Conservation (phyloP, 2,113 vertebrate genomes). For the Dinomys branickii region DNA sequence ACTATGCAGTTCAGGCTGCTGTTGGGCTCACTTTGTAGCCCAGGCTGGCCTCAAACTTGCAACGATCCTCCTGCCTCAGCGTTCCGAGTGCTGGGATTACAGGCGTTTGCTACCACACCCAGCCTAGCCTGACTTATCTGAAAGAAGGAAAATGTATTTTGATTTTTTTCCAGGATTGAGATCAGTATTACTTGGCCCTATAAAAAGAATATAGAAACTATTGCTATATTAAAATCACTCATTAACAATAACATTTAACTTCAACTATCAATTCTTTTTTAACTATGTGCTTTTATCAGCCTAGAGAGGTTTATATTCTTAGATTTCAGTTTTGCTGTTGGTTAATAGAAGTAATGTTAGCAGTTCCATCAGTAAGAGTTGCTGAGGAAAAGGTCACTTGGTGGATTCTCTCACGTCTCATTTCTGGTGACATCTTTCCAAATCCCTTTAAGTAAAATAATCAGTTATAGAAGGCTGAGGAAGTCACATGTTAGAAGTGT, state of each 20-base stretch:
- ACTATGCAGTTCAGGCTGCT: too few species aligned
- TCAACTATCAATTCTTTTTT: constrained; percentile 31
- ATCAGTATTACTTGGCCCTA: constrained; percentile 36
- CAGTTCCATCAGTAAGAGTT: background rate
- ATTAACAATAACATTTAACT: constrained; percentile 54
- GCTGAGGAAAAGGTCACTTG: background rate
- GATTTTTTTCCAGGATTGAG: constrained; percentile 43
- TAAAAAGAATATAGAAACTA: constrained; percentile 45
- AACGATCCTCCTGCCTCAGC: too few species aligned
- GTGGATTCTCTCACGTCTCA: background rate
- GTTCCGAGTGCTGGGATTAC: too few species aligned
- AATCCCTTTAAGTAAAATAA: constrained; percentile 23
- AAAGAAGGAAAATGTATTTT: constrained; percentile 56
- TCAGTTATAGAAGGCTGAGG: constrained; percentile 22
- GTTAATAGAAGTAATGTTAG: background rate
- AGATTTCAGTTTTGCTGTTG: background rate
- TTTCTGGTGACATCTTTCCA: constrained; percentile 8
- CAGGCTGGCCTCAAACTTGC: too few species aligned
- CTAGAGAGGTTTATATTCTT: constrained; percentile 41
- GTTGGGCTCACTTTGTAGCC: too few species aligned
- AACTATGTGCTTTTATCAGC: constrained; percentile 40
- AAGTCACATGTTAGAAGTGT: constrained; percentile 15
- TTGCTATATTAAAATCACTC: constrained; percentile 55
- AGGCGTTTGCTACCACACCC: too few species aligned
- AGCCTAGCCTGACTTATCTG: constrained; percentile 49